Evolutionary conservation across 2,797 vertebrate genomes (phyloP), one percentile per base, ranked within the genome.

Genomic region (Halcyon badia): DNA sequence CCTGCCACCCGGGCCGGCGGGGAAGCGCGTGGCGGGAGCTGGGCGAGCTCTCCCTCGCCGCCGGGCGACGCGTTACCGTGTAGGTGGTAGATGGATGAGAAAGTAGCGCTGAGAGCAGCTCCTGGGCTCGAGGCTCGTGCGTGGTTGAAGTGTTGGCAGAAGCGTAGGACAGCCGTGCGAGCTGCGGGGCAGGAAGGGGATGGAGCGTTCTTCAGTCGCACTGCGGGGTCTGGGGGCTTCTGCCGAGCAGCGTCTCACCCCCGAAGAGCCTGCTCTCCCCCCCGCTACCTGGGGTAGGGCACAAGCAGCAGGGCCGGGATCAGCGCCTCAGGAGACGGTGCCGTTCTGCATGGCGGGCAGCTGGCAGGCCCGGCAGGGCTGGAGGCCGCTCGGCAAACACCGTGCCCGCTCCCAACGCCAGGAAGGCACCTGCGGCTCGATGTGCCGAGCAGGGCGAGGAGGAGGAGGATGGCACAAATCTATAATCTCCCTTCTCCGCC

Each of bases 111-210:
- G 31, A 56, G 76, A 80, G 78, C 77, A 72, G 80, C 73, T 81
- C 64, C 72, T 15, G 51, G 28, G 17, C 46, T 52, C 26, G 64
- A 35, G 58, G n/a, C 75, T 61, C 87, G 88, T 22, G 78, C 0
- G 10, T 37, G 85, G 79, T 22, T 94, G 91, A 92, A 71, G 91
- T 61, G 75, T 28, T 48, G 65, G 84, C 87, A 85, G 76, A 60
- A 60, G 26, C 5, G 39, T 57, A 14, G 1, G 2, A 52, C 48
- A 69, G 71, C 10, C 9, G 28, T 12, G 26, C 1, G 19, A 57
- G 46, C 57, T 0, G 2, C 0, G 0, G 77, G 69, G 69, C 79
- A 24, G 13, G 7, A 33, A 61, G 37, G 6, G 31, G 35, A 60
- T 2, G 44, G n/a, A 35, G 48, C 8, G 2, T 39, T 30, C n/a